Base-by-base conservation (phyloP, 1,140 invertebrate species). In the Leptonema lineaticorne region DNA sequence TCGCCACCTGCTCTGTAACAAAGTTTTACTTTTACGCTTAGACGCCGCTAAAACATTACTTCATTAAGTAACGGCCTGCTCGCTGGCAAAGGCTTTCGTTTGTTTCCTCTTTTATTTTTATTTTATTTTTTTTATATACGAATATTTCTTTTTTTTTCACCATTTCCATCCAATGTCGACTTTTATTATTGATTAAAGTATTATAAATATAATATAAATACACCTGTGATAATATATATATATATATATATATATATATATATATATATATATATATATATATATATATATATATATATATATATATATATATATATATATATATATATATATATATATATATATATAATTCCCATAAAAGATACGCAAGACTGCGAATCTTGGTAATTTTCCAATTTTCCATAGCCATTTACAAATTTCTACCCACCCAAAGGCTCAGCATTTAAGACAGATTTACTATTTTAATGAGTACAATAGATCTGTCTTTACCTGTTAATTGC, bases 1-100 rank as follows among this genome's bases (percentile, higher is more conserved):
- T 72, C 67, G 67, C 70, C 70, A 72, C 70, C 70, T 72, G 70
- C 63, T 67, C 58, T 26, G 50, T 63, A 62, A 68, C 70, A 68
- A 69, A 69, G 63, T 72, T 72, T 72, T 69, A 66, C 67, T 72
- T 69, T 69, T 68, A 68, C 66, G 65, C 58, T 53, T 41, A 45
- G 60, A 30, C 26, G 48, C 50, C 65, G 45, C 22, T 16, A 46
- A 64, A 64, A 50, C 62, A 50, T 50, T 50, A 64, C 62, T 64
- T 64, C 50, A 60, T 59, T 30, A 63, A 37, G 45, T 41, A 60
- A 60, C 30, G 56, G 37, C 68, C 50, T 56, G 41, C 33, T n/a
- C n/a, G n/a, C n/a, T n/a, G 56, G 37, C 50, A 69, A 58, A 58
- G 27, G 63, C 57, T 45, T 58, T 59, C 56, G 63, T 69, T n/a